Base-by-base conservation (phyloP, 2,888 invertebrate species). In the Diaperis boleti region DNA sequence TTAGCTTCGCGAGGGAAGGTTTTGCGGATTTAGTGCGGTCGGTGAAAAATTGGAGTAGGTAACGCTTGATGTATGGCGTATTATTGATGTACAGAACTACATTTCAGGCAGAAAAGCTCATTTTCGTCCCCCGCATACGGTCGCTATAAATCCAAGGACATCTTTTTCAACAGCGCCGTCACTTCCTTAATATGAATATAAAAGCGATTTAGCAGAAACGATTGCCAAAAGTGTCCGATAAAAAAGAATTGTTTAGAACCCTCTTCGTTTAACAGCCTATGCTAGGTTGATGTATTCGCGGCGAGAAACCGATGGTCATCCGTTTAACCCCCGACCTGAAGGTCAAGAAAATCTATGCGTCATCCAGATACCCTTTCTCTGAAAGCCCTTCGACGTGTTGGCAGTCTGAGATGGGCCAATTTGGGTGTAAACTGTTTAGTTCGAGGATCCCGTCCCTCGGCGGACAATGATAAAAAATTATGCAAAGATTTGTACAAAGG, bases 271-370 rank as follows among this genome's bases (percentile, higher is more conserved):
- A n/a, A 20, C 18, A 3, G 33, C 35, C n/a, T 18, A 13, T 4
- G 15, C 17, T 15, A 33, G 17, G 22, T 54, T 18, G 54, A 54
- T 54, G n/a, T 55, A 55, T 55, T 42, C 55, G 42, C n/a, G 22
- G 22, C 8, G 18, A 10, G n/a, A 42, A 49, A 55, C 26, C 31
- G 55, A 55, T 42, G 55, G 55, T 55, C 55, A 42, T 31, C 41
- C 41, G 45, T 45, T 56, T 56, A 45, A 56, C 56, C 56, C 56
- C 8, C 45, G 15, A 42, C 56, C 45, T 33, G 14, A 10, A 44
- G 55, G 55, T 56, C 55, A 55, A 56, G 55, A 56, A 17, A 15
- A 33, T 33, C 29, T 20, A 33, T 56, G 35, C 14, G 45, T 56
- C 56, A 45, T 18, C 15, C 8, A 2, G 26, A 26, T 26, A n/a